Percentiles rank a stretch among this genome's conserved stretches.
These are phyloP conservation scores for Macrotrachela quadricornifera DNA, from an alignment of 1,140 invertebrate genomes.

Conservation along the genomic window DNA sequence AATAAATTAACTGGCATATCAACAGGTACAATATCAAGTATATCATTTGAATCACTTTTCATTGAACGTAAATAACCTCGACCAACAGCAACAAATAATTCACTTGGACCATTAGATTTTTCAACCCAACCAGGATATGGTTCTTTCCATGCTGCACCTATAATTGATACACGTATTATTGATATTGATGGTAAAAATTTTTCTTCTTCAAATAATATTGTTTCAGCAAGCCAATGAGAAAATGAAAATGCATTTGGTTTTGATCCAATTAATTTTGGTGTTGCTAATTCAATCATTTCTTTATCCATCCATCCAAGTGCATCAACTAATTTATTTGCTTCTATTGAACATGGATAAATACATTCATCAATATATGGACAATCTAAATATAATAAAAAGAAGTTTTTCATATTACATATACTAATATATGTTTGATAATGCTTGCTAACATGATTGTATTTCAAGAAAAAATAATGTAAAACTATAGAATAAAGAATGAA, in stretches of 20 bases:
- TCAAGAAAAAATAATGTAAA: too few species aligned
- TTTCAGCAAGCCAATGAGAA: constrained; percentile 34
- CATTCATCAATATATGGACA: constrained; percentile 27
- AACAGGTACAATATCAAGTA: constrained; percentile 29
- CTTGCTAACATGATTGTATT: too few species aligned
- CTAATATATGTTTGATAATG: too few species aligned
- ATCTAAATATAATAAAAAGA: too few species aligned
- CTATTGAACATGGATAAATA: constrained; percentile 63
- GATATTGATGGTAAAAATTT: constrained; percentile 48
- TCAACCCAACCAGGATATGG: constrained; percentile 80
- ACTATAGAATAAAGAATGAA: too few species aligned
- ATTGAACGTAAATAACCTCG: constrained; percentile 28
- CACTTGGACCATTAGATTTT: constrained; percentile 86
- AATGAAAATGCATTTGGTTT: constrained; percentile 35
- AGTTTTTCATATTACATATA: too few species aligned
- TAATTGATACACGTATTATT: constrained; percentile 76
- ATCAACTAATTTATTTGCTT: constrained; percentile 69
- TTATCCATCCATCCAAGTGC: constrained; percentile 46
- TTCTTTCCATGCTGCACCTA: constrained; percentile 72
- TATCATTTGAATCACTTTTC: constrained; percentile 19
- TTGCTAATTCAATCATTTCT: constrained; percentile 25
- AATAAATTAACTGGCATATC: constrained; percentile 29
- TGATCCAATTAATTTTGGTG: constrained; percentile 18
- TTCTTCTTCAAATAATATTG: constrained; percentile 35
- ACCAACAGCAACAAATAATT: constrained; percentile 59